These are phyloP conservation scores for Scylla paramamosain DNA, from an alignment of 1,140 invertebrate genomes.

Conservation along the genomic window DNA sequence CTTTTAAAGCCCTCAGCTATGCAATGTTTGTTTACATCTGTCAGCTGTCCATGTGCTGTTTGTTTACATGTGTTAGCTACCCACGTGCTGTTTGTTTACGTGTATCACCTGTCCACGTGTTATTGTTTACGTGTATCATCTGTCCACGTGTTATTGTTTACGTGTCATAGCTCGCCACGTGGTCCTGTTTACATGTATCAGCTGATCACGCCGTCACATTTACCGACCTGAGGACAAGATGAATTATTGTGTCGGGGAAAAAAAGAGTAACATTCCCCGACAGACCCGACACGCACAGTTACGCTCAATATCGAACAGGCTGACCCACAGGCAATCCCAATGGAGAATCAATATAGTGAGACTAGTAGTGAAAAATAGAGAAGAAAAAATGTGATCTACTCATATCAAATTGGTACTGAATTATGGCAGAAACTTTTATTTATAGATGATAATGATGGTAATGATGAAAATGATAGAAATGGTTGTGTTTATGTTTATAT, in stretches of 20 bases:
- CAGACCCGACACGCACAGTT: neutral
- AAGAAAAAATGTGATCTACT: no score
- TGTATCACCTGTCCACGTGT: neutral
- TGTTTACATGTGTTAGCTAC: neutral
- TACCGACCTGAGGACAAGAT: no score
- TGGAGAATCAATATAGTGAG: no score
- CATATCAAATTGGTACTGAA: no score
- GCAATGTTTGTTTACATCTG: neutral
- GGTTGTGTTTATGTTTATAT: neutral
- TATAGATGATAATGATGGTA: neutral
- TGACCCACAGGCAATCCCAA: no score
- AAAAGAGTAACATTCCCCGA: neutral
- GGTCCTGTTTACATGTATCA: neutral
- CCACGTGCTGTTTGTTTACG: slow-evolving; percentile 21
- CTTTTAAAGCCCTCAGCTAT: neutral
- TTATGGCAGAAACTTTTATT: neutral
- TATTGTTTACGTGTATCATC: neutral
- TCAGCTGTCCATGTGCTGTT: neutral
- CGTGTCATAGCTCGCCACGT: neutral
- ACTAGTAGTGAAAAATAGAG: no score
- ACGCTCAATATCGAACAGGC: no score
- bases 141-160: slow-evolving; percentile 10
- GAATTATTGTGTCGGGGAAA: neutral
- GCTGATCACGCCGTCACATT: neutral
- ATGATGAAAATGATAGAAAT: neutral